Base-by-base conservation (phyloP, 2,113 vertebrate genomes). In the Alethe diademata region DNA sequence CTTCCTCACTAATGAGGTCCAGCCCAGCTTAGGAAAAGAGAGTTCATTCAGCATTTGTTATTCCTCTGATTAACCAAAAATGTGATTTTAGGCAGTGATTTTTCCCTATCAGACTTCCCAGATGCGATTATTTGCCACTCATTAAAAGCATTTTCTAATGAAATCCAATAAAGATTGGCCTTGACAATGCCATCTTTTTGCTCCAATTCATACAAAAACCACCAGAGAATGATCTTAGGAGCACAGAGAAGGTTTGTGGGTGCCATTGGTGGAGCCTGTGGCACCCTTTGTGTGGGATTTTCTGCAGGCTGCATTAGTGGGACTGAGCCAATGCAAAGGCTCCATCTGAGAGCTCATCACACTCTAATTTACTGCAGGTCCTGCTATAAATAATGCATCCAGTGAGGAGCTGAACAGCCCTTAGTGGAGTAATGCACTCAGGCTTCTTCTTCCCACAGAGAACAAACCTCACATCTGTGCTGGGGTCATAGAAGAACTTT, bases 381-480 rank as follows among this genome's bases (percentile, higher is more conserved):
- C 81, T 90, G 90, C 83, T 71, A 94, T 97, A 92, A 97, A 97
- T 97, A 97, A 97, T 97, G 89, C 95, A 97, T 78, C 83, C 90
- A 64, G 16, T 5, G 22, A 48, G 80, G 86, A 96, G 78, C 66
- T 95, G 79, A 29, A 17, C 33, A 81, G 81, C 87, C 93, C 78
- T 94, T 47, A 71, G 74, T 61, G 51, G 75, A 92, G 90, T 76
- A 47, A 95, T 88, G 92, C 84, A 92, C 92, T 97, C 78, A 64
- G 74, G 69, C 90, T 96, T 54, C 92, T 91, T 94, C 67, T 60
- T 93, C 78, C 93, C 62, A 4, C 74, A 64, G 90, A 74, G 78
- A 70, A 79, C 92, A 80, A 83, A 58, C 36, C 81, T 78, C 85
- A 19, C 0, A 0, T 78, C 70, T 73, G 40, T 25, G 60, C 64